Percentiles rank a stretch among this genome's conserved stretches.
These are phyloP conservation scores for Balearica regulorum DNA, from an alignment of 2,797 vertebrate species.

Conservation along the genomic window DNA sequence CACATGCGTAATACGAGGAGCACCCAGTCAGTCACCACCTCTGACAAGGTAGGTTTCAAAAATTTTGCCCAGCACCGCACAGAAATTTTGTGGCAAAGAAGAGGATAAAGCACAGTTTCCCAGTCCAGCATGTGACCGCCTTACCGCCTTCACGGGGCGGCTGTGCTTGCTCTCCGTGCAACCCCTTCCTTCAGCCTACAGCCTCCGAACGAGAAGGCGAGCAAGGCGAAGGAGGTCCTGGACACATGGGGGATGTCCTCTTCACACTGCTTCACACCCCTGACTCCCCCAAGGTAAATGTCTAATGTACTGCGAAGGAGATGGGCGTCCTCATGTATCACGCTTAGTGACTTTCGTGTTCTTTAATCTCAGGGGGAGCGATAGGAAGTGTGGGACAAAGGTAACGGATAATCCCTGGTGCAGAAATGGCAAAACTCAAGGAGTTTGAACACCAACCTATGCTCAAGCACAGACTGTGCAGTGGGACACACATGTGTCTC, in stretches of 20 bases:
- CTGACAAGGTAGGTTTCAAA: constrained; percentile 20
- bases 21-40: neutral
- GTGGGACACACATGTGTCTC: neutral
- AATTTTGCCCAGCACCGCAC: neutral
- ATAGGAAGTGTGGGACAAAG: neutral
- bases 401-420: neutral
- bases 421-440: neutral
- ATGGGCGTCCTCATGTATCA: neutral
- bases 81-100: constrained; percentile 14
- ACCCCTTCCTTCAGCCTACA: neutral
- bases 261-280: neutral
- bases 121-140: neutral
- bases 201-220: neutral
- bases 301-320: neutral
- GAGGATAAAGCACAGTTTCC: neutral
- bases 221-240: neutral
- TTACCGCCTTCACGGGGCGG: neutral
- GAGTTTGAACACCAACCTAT: neutral
- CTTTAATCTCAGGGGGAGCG: neutral
- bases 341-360: neutral
- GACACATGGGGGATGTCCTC: neutral
- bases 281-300: neutral
- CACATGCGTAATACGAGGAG: neutral
- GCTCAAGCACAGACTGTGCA: neutral
- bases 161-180: neutral